A percentile compares a stretch with the other conserved stretches of the same genome.
Evolutionary conservation across 1,140 invertebrate genomes (phyloP).

Genomic region (Ephestia elutella): DNA sequence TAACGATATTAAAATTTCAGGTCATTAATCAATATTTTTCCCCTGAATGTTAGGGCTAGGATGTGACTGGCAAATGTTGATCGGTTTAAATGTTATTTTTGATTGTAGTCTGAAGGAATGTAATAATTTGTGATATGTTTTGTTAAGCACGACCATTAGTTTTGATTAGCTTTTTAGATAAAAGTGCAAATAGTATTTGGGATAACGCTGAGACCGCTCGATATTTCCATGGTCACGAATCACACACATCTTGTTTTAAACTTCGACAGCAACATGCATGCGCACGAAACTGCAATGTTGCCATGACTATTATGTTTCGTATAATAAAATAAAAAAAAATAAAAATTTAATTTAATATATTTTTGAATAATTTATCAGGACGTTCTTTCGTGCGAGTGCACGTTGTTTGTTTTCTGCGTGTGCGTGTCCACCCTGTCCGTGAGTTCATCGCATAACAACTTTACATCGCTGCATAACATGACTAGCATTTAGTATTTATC

Average conservation of each 20-base stretch:
- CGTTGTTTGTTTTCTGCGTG: background rate
- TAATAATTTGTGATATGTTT: no score
- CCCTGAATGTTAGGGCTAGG: constrained; percentile 50
- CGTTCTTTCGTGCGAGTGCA: background rate
- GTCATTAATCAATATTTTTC: constrained; percentile 49
- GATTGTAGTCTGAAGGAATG: no score
- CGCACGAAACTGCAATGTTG: background rate
- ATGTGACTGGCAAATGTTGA: background rate
- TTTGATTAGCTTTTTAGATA: no score
- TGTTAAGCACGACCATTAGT: no score
- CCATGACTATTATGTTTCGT: background rate
- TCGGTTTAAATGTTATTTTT: background rate
- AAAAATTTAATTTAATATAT: no score
- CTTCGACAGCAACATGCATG: background rate
- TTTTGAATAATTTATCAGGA: background rate
- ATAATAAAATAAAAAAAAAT: background rate
- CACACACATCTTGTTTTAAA: background rate
- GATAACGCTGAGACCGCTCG: no score
- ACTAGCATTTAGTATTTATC: background rate
- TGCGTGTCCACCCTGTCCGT: background rate
- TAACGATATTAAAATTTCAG: constrained; percentile 65
- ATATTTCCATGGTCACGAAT: no score
- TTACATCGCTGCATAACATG: background rate
- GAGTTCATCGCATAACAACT: no score
- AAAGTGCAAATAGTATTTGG: no score